Evolutionary conservation across 1,140 invertebrate species (phyloP), one percentile per base, ranked within the genome.

Genomic region (Drosophila grimshawi): DNA sequence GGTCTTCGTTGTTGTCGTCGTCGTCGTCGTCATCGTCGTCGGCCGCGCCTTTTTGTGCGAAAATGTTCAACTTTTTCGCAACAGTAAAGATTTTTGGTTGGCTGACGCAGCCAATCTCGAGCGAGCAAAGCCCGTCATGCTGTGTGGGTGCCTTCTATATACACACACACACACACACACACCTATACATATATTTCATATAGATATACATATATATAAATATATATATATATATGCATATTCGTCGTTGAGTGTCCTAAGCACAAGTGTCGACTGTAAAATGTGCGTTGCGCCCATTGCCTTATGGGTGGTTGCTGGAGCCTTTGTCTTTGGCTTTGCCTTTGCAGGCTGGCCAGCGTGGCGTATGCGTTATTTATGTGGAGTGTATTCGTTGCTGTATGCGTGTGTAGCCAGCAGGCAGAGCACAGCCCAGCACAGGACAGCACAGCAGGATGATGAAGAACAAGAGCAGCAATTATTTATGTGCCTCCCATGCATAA

Each of bases 21-120:
- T 37, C 60, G 63, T 69, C 60, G 63, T 69, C 43, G 19, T 51
- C 52, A 30, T 65, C 52, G 56, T 43, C 37, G 59, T 39, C 62
- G 68, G 81, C 85, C 85, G 85, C 85, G 85, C 85, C 85, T 89
- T 89, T 89, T 89, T 89, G 85, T 85, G 81, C 85, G 85, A 85
- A 89, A 90, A 85, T 89, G 86, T 78, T 78, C 74, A 89, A 89
- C 85, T 89, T 89, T 89, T 89, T 89, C 85, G 85, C 82, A 89
- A 89, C 86, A 90, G 85, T 89, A 90, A 89, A 89, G 85, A 89
- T 89, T 89, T 88, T 89, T 89, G 85, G 85, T 89, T 89, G 85
- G 85, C 85, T 89, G 78, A 89, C 85, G 85, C 85, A 89, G 85
- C 85, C 85, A 88, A 88, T 88, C 85, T 88, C 80, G 78, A 76